Base-by-base conservation (phyloP, 2,113 vertebrate species). In the Recurvirostra avosetta region DNA sequence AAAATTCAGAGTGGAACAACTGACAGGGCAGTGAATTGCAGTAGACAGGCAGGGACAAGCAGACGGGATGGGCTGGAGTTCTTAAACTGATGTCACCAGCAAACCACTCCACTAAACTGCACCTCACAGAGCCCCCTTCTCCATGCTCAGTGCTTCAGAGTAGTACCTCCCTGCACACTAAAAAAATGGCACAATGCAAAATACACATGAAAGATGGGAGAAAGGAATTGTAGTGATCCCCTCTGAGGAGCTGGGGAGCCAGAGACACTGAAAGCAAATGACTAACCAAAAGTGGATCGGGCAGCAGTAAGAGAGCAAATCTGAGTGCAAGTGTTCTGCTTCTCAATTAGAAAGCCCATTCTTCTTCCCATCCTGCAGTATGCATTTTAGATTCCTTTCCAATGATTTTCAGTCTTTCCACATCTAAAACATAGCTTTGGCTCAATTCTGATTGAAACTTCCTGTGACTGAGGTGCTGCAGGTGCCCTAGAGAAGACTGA, bases 121-220 rank as follows among this genome's bases (percentile, higher is more conserved):
- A 29, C 7, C 32, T 56, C 61, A 73, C 50, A 72, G 34, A 25
- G 9, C 21, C 34, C 21, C 27, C 34, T 5, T 15, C 3, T 43
- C 62, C 0, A 0, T 68, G 41, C 36, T 88, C 5, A 0, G 1
- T 52, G 41, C 30, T 58, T 41, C 65, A 34, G 53, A 65, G 58
- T 8, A 56, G 34, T 36, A 34, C 43, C 52, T 85, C 20, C 25
- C 34, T 50, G 36, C 19, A 50, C 3, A 14, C 7, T 19, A 20
- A 58, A 47, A 52, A 83, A 66, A 53, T 17, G 3, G 8, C 45
- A 25, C 40, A 45, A 25, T 73, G 25, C 14, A 93, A 82, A 82
- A 68, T 22, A 36, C 8, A 4, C 15, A 5, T 36, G 29, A 70
- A 86, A 70, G 25, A 27, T 62, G 45, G 16, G 67, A 77, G 55